A percentile compares a stretch with the other conserved stretches of the same genome.
Conservation (phyloP, 2,888 invertebrate species). For the Lasiommata megera region DNA sequence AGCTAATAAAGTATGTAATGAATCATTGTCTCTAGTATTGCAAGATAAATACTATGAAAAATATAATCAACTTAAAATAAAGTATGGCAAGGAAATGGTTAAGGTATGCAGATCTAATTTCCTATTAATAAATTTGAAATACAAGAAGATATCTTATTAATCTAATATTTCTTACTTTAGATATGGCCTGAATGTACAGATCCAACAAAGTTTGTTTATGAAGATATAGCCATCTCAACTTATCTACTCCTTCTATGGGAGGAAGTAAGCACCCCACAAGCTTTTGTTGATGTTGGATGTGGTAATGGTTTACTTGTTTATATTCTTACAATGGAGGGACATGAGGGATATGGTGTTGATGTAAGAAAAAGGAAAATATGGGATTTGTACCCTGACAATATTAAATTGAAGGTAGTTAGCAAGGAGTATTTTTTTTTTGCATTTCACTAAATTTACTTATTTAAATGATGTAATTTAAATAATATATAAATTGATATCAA, state of each 20-base stretch:
- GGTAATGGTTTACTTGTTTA: conserved; percentile 97
- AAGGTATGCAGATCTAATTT: conserved; percentile 67
- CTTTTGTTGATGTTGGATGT: conserved; percentile 97
- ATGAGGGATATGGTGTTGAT: conserved; percentile 91
- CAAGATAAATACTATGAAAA: conserved; percentile 85
- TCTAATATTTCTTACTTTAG: conserved; percentile 50
- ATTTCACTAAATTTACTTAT: too few species aligned
- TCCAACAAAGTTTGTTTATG: conserved; percentile 96
- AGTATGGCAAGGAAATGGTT: conserved; percentile 88
- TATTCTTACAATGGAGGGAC: conserved; percentile 92
- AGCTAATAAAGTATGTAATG: conserved; percentile 45
- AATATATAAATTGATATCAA: too few species aligned
- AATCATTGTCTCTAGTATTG: conserved; percentile 85
- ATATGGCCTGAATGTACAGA: conserved; percentile 97
- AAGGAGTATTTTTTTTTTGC: too few species aligned
- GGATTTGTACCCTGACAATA: conserved; percentile 86
- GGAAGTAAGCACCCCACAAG: conserved; percentile 67
- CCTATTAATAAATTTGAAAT: background rate
- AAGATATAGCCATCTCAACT: conserved; percentile 96
- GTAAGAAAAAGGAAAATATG: conserved; percentile 93
- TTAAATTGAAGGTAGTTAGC: conserved; percentile 82
- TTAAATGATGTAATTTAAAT: too few species aligned
- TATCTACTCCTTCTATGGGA: conserved; percentile 93
- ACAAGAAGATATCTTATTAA: too few species aligned
- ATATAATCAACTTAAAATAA: conserved; percentile 88